A percentile compares a stretch with the other conserved stretches of the same genome.
phyloP scores from a whole-genome alignment of 2,888 invertebrate genomes.

The Platerodrilus igneus region DNA sequence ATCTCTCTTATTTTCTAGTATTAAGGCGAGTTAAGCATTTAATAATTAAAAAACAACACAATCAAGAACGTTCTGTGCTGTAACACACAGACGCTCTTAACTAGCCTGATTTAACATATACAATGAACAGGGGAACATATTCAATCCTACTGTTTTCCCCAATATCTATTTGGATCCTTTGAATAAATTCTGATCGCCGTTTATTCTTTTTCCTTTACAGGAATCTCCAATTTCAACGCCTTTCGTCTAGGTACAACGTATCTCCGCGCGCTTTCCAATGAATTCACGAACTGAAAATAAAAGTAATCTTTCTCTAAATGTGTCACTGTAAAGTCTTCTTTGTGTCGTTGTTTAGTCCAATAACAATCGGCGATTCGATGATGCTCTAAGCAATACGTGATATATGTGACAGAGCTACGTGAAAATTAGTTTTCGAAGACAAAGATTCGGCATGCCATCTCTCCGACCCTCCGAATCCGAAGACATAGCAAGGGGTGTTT shows the following conservation, averaged over 20 bases:
- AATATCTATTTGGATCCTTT: conserved; percentile 44
- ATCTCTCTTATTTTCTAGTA: too few species aligned
- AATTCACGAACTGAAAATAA: conserved; percentile 44
- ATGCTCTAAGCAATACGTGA: conserved; percentile 43
- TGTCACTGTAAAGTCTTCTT: conserved; percentile 51
- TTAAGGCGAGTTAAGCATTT: too few species aligned
- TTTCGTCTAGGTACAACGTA: conserved; percentile 33
- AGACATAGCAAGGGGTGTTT: conserved; percentile 16
- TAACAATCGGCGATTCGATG: conserved; percentile 42
- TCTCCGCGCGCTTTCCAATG: conserved; percentile 33
- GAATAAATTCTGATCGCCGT: conserved; percentile 47
- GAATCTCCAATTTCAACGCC: conserved; percentile 34
- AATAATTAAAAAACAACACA: too few species aligned
- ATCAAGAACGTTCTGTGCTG: too few species aligned
- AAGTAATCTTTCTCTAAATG: conserved; percentile 51
- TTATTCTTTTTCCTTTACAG: conserved; percentile 31
- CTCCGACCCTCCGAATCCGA: conserved; percentile 17
- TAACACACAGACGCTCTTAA: too few species aligned
- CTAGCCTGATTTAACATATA: conserved; percentile 40
- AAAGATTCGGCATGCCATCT: conserved; percentile 29
- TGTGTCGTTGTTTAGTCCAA: conserved; percentile 46
- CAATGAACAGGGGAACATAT: conserved; percentile 35
- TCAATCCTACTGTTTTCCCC: conserved; percentile 33
- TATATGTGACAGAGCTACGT: conserved; percentile 48
- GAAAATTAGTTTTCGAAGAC: conserved; percentile 47